phyloP scores from a whole-genome alignment of 2,113 vertebrate genomes.

The Burhinus oedicnemus region DNA sequence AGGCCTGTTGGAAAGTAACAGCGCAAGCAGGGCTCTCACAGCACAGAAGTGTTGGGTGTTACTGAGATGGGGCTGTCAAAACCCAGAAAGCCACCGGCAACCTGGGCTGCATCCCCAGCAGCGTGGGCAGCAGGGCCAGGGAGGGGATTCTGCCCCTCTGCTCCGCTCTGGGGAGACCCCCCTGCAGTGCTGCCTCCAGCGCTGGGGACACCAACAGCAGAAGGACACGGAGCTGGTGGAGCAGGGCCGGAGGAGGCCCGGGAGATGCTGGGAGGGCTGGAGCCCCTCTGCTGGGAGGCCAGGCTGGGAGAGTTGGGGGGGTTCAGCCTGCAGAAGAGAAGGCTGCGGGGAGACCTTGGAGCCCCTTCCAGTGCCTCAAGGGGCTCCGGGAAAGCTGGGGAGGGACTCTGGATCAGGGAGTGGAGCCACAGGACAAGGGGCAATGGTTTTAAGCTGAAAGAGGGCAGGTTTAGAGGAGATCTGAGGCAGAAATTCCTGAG shows the following conservation, averaged over 20 bases:
- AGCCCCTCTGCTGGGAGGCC: background rate
- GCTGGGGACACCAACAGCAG: background rate
- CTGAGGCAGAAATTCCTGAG: too few relatives aligned
- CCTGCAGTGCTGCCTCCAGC: background rate
- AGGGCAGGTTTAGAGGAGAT: too few relatives aligned
- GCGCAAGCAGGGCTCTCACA: accelerated
- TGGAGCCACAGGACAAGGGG: too few relatives aligned
- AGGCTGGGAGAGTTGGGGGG: background rate
- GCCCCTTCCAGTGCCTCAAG: background rate
- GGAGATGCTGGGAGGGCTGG: background rate
- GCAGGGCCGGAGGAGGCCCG: background rate
- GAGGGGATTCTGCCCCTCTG: background rate
- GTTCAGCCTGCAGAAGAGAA: background rate
- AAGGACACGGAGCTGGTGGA: background rate
- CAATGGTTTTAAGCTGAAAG: too few relatives aligned
- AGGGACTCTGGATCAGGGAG: too few relatives aligned
- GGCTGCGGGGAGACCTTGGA: background rate
- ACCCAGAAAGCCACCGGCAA: background rate
- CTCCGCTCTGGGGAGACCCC: background rate
- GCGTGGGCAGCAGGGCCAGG: background rate
- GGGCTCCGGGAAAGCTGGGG: too few relatives aligned
- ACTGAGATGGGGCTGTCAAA: background rate
- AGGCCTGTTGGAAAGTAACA: accelerated
- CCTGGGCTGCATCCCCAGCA: background rate
- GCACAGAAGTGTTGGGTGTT: accelerated